These are phyloP conservation scores for Nannoperca australis DNA, from an alignment of 2,797 vertebrate genomes.

Conservation along the genomic window DNA sequence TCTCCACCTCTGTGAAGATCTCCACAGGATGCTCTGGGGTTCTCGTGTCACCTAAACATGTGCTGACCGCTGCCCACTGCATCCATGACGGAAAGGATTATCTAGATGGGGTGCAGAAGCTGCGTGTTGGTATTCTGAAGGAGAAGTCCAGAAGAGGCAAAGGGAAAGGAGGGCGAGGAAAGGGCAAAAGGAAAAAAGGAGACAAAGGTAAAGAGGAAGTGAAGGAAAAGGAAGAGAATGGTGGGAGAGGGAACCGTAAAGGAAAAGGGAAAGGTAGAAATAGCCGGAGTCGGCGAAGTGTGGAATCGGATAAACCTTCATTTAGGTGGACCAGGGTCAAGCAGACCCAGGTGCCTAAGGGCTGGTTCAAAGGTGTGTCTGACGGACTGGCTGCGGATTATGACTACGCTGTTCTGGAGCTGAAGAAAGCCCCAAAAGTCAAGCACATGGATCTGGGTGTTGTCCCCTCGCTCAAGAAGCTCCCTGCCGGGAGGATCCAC, in stretches of 20 bases:
- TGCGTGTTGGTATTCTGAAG: slow-evolving; percentile 93
- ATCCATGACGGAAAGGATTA: slow-evolving; percentile 94
- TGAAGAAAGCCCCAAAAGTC: slow-evolving; percentile 92
- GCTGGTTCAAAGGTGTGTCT: slow-evolving; percentile 91
- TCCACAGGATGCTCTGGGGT: slow-evolving; percentile 96
- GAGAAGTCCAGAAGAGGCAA: slow-evolving; percentile 85
- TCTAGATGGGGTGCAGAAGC: slow-evolving; percentile 89
- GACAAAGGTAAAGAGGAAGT: slow-evolving; percentile 58
- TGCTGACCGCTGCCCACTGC: slow-evolving; percentile 96
- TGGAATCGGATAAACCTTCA: slow-evolving; percentile 82
- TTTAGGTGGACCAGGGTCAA: slow-evolving; percentile 97
- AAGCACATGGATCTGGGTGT: slow-evolving; percentile 95
- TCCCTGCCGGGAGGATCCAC: slow-evolving; percentile 94
- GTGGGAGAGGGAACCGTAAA: slow-evolving; percentile 51
- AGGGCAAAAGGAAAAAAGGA: slow-evolving; percentile 74
- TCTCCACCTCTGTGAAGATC: slow-evolving; percentile 94
- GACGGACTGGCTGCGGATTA: slow-evolving; percentile 90
- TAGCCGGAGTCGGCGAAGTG: slow-evolving; percentile 75
- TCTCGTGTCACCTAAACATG: slow-evolving; percentile 92
- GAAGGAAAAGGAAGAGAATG: slow-evolving; percentile 57
- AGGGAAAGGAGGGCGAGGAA: slow-evolving; percentile 78
- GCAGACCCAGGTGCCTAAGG: slow-evolving; percentile 93
- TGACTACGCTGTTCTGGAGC: slow-evolving; percentile 95
- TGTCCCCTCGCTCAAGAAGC: slow-evolving; percentile 89
- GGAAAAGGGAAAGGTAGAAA: slow-evolving; percentile 78